phyloP scores from a whole-genome alignment of 2,113 vertebrate genomes.

The Zosterops japonicus region DNA sequence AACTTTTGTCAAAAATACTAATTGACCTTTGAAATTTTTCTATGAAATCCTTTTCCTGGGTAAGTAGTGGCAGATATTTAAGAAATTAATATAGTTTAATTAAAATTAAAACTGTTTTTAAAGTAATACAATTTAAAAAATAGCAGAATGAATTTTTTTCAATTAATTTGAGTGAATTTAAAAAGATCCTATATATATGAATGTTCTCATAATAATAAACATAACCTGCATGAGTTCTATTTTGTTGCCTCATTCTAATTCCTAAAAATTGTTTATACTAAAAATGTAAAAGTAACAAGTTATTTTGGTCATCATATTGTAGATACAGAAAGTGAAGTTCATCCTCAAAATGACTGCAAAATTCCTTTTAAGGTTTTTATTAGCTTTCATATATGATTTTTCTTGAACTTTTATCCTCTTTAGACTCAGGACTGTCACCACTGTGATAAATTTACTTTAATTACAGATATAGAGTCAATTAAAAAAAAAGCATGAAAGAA shows the following conservation, averaged over 20 bases:
- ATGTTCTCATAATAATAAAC: not conserved
- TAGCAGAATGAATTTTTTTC: not conserved
- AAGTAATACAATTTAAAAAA: not conserved
- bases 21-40: not conserved
- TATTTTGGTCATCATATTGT: not conserved
- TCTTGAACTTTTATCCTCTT: not conserved
- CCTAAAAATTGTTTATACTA: not conserved
- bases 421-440: not conserved
- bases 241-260: not conserved
- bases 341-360: not conserved
- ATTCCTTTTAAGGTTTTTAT: not conserved
- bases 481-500: not conserved
- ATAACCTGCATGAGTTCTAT: not conserved
- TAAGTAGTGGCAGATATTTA: constrained; percentile 16
- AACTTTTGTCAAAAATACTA: not conserved
- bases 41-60: not conserved
- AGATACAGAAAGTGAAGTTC: not conserved
- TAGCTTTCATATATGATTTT: not conserved
- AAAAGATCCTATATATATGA: not conserved
- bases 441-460: not conserved
- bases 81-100: not conserved
- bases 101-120: not conserved
- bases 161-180: not conserved
- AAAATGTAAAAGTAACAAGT: not conserved
- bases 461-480: not conserved